Evolutionary conservation across 2,888 invertebrate species (phyloP), one percentile per base, ranked within the genome.

Genomic region (Agonopterix alstromeriana): DNA sequence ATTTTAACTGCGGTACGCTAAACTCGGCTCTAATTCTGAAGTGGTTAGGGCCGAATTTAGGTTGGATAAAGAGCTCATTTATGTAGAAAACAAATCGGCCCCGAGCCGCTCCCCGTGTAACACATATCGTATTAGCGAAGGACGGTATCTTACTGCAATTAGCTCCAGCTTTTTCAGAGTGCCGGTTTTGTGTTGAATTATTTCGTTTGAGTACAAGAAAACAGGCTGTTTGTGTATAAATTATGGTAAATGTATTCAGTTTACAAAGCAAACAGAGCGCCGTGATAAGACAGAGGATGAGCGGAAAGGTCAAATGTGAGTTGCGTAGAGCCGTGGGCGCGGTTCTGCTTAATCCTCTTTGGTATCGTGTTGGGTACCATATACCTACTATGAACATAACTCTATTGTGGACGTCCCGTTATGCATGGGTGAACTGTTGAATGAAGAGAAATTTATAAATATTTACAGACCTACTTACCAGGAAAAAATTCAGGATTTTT

Each of bases 41-140:
- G 1, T 0, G 1, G 52, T 53, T 69, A 63, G 56, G 60, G 70
- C 58, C 51, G 54, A 56, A 53, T 60, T 65, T 27, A 27, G 27
- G 10, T 42, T 61, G 52, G 41, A 44, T 42, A 42, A 27, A 27
- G 7, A 14, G 46, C 53, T 56, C 62, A 61, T 70, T 77, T 77
- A 72, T 65, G 74, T 63, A 63, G 56, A 58, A 56, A 66, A 60
- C 57, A 61, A 54, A 61, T 57, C 58, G 61, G 53, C 35, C 48
- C 56, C 47, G 51, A 55, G 71, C 75, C 79, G 74, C 79, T 65
- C 84, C 84, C 78, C 74, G 78, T 82, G 77, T 79, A 77, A 83
- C 82, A 82, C 79, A 85, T 84, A 86, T 84, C 85, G 84, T 86
- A 82, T 87, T 86, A 88, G 87, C 78, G 74, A 80, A 88, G 84